Conservation (phyloP, 2,888 invertebrate species). For the Blastobasis lacticolella region DNA sequence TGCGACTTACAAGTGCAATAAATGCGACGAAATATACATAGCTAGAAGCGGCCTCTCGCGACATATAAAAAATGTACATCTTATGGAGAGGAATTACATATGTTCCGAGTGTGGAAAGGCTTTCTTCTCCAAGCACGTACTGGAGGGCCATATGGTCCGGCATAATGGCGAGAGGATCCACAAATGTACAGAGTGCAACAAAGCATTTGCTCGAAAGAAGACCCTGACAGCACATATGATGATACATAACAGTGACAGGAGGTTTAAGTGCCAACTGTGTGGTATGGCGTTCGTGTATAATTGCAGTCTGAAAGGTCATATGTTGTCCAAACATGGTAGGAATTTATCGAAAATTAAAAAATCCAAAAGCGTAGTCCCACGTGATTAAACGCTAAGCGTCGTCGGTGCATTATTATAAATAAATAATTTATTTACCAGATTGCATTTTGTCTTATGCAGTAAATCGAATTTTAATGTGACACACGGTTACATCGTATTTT, state of each 20-base stretch:
- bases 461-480: too few relatives aligned
- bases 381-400: too few relatives aligned
- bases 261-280: conserved; percentile 20
- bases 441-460: too few relatives aligned
- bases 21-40: conserved; percentile 22
- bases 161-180: conserved; percentile 42
- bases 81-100: conserved; percentile 39
- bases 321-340: conserved; percentile 15
- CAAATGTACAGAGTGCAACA: conserved; percentile 16
- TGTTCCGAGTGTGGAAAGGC: conserved; percentile 51
- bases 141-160: conserved; percentile 35
- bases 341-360: too few relatives aligned
- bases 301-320: conserved; percentile 9
- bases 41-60: conserved; percentile 21
- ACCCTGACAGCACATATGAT: conserved; percentile 20
- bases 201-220: conserved; percentile 18
- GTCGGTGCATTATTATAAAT: too few relatives aligned
- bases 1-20: conserved; percentile 9
- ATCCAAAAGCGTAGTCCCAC: too few relatives aligned
- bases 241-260: too few relatives aligned
- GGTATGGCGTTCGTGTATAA: conserved; percentile 18
- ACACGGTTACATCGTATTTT: too few relatives aligned
- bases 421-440: too few relatives aligned
- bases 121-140: conserved; percentile 25
- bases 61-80: conserved; percentile 40